Evolutionary conservation across 2,797 vertebrate species (phyloP).

Genomic region (Phalloptychus januarius): DNA sequence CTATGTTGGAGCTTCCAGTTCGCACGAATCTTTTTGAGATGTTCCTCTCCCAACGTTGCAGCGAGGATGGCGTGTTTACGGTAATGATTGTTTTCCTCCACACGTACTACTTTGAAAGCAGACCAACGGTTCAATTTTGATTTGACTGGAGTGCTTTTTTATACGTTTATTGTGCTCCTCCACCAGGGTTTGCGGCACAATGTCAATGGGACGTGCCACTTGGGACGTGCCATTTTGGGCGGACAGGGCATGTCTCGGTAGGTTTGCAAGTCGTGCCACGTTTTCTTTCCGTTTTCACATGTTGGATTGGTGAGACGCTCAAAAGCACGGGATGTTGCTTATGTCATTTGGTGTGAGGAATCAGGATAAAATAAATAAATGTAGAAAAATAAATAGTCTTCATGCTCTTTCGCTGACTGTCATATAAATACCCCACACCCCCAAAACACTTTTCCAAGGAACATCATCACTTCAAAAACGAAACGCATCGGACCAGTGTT

Average conservation of each 20-base stretch:
- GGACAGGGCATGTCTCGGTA: background rate
- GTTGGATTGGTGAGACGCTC: background rate
- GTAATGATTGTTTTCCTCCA: background rate
- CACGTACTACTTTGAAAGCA: background rate
- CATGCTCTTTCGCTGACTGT: background rate
- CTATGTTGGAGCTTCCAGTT: no score
- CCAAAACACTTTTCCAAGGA: background rate
- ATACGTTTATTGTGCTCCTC: background rate
- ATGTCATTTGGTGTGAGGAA: background rate
- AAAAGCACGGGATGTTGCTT: background rate
- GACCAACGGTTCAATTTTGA: background rate
- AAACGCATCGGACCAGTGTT: background rate
- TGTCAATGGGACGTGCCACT: background rate
- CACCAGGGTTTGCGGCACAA: background rate
- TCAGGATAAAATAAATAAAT: background rate
- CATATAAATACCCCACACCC: background rate
- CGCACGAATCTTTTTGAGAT: no score
- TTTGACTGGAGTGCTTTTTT: background rate
- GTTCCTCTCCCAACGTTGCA: background rate
- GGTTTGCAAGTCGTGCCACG: background rate
- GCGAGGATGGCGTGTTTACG: background rate
- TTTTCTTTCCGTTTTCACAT: background rate
- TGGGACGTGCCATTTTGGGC: background rate
- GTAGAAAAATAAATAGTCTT: background rate
- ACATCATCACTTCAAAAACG: background rate